phyloP scores from a whole-genome alignment of 2,797 vertebrate genomes.

The Alca torda region DNA sequence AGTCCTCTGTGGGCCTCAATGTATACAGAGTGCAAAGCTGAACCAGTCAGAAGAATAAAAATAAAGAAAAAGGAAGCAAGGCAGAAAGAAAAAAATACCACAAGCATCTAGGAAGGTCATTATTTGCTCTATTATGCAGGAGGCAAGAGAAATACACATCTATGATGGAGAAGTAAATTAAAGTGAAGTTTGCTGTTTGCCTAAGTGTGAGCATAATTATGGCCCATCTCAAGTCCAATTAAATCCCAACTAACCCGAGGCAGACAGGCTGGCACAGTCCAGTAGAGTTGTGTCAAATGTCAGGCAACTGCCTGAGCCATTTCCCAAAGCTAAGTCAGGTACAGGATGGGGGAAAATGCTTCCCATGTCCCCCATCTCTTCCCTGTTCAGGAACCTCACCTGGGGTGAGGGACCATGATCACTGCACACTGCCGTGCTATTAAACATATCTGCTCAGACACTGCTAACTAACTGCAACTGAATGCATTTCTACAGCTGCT shows the following conservation, averaged over 20 bases:
- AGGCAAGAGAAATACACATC: not conserved
- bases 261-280: not conserved
- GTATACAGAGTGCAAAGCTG: not conserved
- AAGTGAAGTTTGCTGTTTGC: not conserved
- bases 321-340: not conserved
- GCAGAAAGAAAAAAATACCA: not conserved
- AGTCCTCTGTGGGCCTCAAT: not conserved
- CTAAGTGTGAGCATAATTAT: not conserved
- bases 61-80: not conserved
- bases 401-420: not conserved
- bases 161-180: not conserved
- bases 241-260: not conserved
- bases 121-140: not conserved
- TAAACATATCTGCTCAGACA: not conserved
- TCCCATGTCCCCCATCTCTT: not conserved
- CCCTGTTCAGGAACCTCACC: not conserved
- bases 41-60: not conserved
- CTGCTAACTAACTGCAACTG: not conserved
- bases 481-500: not conserved
- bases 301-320: not conserved
- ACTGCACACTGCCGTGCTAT: fast-evolving
- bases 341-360: not conserved
- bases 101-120: not conserved
- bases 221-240: not conserved
- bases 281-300: not conserved